Evolutionary conservation across 2,888 invertebrate genomes (phyloP), one percentile per base, ranked within the genome.

Genomic region (Drosophila picticornis): DNA sequence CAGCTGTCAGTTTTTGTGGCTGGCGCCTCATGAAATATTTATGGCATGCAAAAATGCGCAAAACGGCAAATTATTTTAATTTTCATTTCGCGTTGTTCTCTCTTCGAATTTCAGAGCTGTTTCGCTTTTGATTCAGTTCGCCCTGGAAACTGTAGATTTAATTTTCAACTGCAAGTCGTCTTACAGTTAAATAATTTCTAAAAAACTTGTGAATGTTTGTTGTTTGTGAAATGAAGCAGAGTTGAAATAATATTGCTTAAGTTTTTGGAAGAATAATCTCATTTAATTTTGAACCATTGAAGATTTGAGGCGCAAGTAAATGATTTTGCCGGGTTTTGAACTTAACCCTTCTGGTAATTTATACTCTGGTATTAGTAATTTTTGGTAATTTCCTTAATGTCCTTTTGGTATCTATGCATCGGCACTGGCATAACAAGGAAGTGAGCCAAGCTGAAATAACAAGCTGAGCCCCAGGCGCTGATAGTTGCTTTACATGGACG

Each of bases 331-430:
- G 58, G 1, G 10, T 13, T 52, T 50, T 59, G n/a, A 59, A 34
- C 53, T 43, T n/a, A 46, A 4, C 43, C n/a, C 43, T 36, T 32
- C 60, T 48, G 46, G 84, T 86, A 83, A 84, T 88, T 77, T 85
- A 89, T 83, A 80, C 82, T 67, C 52, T 50, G 61, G 51, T 53
- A 62, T 60, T 71, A 73, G 69, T 81, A 69, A 90, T 91, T 90
- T 80, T 90, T 77, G 75, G 90, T 90, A 84, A 90, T 90, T 90
- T 90, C 90, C 90, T 90, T 88, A 90, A 90, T 91, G 91, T 83
- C 90, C 84, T 71, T 67, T 56, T 60, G 56, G 75, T 81, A 77
- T 77, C 79, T 75, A 72, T 76, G 72, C 40, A 46, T 48, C 52
- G 74, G 74, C 46, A 59, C 38, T 68, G 86, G 71, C 76, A 76